A percentile compares a stretch with the other conserved stretches of the same genome.
These are phyloP conservation scores for Heliconius hortense DNA, from an alignment of 2,888 invertebrate genomes.

Conservation along the genomic window DNA sequence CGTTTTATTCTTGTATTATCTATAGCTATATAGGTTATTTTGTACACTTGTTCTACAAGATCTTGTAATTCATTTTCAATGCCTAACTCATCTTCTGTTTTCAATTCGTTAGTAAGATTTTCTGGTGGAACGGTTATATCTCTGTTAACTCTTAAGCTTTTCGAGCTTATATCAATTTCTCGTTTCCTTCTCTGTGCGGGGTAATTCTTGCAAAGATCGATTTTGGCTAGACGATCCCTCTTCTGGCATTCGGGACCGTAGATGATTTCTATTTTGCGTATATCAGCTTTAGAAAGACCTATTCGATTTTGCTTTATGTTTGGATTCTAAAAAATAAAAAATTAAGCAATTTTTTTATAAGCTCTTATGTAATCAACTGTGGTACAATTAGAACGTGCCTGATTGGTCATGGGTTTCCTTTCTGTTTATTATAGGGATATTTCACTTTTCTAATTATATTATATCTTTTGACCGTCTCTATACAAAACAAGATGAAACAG, in stretches of 20 bases:
- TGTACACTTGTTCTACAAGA: constrained; percentile 55
- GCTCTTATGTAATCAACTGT: no score
- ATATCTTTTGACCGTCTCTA: no score
- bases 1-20: constrained; percentile 55
- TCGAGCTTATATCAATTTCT: constrained; percentile 41
- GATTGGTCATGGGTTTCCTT: not conserved
- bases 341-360: not conserved
- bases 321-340: constrained; percentile 50
- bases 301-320: constrained; percentile 52
- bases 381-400: no score
- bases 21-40: constrained; percentile 54
- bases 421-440: not conserved
- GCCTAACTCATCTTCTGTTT: constrained; percentile 48
- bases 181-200: constrained; percentile 58
- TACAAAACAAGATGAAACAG: no score
- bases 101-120: constrained; percentile 22
- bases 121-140: constrained; percentile 64
- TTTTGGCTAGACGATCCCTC: constrained; percentile 64
- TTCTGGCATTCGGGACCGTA: constrained; percentile 64
- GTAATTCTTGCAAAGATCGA: constrained; percentile 65
- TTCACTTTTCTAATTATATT: not conserved
- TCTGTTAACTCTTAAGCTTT: constrained; percentile 63
- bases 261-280: constrained; percentile 63
- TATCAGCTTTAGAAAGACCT: constrained; percentile 55
- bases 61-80: constrained; percentile 55